Percentiles rank a stretch among this genome's conserved stretches.
phyloP scores from a whole-genome alignment of 2,113 vertebrate species.

The Hippocampus abdominalis region DNA sequence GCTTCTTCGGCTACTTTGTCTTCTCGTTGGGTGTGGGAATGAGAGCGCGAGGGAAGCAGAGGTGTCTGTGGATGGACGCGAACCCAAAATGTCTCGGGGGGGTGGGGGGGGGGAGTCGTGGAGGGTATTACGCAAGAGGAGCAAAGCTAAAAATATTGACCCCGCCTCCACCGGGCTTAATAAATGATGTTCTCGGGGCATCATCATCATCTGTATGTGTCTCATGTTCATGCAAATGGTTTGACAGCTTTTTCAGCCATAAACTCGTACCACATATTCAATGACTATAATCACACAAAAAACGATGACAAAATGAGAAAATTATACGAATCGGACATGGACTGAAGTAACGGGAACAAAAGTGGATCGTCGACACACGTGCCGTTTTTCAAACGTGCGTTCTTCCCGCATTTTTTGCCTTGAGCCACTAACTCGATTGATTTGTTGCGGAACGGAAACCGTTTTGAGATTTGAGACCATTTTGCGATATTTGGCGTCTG shows the following conservation, averaged over 20 bases:
- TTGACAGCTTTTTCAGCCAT: neutral
- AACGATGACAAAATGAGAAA: too few relatives aligned
- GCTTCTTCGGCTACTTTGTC: neutral
- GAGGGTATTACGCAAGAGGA: neutral
- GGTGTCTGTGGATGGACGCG: constrained; percentile 30
- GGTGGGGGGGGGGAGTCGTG: neutral
- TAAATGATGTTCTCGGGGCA: neutral
- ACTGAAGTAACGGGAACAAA: too few relatives aligned
- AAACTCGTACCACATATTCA: neutral
- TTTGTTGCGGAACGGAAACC: too few relatives aligned
- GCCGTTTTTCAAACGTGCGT: too few relatives aligned
- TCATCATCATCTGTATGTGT: neutral
- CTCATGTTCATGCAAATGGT: neutral
- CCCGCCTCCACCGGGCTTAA: neutral
- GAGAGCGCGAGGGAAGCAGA: constrained; percentile 28
- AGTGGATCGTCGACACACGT: too few relatives aligned
- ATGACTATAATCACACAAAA: too few relatives aligned
- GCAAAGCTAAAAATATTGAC: neutral
- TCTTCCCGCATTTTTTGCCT: too few relatives aligned
- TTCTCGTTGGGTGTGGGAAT: constrained; percentile 26
- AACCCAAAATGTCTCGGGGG: neutral
- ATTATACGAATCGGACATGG: too few relatives aligned
- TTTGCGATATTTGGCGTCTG: too few relatives aligned
- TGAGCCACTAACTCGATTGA: too few relatives aligned
- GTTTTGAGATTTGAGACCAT: too few relatives aligned